Conservation (phyloP, 2,797 vertebrate species). For the Macropodus opercularis region DNA sequence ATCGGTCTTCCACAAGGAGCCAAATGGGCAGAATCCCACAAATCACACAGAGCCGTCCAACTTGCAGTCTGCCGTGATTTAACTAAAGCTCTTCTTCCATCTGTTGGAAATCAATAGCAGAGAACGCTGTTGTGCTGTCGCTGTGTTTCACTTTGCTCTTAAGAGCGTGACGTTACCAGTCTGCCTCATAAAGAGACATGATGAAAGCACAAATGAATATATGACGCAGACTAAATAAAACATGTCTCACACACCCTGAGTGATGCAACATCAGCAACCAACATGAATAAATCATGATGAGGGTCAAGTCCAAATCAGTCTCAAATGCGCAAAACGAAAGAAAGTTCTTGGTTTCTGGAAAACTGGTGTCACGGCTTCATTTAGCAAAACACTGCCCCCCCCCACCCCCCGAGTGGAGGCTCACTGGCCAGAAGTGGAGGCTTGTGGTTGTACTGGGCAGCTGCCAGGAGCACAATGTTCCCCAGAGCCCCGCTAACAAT, state of each 20-base stretch:
- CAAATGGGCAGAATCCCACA: constrained; percentile 4
- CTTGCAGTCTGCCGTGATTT: constrained; percentile 44
- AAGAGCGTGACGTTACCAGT: constrained; percentile 26
- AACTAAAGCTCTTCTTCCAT: constrained; percentile 54
- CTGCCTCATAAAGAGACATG: neutral
- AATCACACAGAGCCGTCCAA: constrained; percentile 20
- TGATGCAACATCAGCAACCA: neutral
- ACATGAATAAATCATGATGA: neutral
- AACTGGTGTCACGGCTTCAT: neutral
- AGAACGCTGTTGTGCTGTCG: constrained; percentile 49
- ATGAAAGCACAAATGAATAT: neutral
- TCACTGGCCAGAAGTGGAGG: constrained; percentile 5
- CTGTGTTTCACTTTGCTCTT: constrained; percentile 48
- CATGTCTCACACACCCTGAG: neutral
- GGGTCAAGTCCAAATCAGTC: neutral
- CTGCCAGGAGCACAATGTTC: constrained; percentile 53
- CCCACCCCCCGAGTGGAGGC: neutral
- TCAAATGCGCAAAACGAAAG: neutral
- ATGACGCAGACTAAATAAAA: constrained; percentile 1
- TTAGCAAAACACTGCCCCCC: constrained; percentile 11
- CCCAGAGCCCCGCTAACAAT: constrained; percentile 35
- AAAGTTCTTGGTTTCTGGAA: neutral
- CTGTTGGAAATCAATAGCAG: constrained; percentile 61
- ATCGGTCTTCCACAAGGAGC: constrained; percentile 2
- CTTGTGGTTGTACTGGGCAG: constrained; percentile 14